Conservation (phyloP, 1,140 invertebrate species). For the Lepidurus arcticus region DNA sequence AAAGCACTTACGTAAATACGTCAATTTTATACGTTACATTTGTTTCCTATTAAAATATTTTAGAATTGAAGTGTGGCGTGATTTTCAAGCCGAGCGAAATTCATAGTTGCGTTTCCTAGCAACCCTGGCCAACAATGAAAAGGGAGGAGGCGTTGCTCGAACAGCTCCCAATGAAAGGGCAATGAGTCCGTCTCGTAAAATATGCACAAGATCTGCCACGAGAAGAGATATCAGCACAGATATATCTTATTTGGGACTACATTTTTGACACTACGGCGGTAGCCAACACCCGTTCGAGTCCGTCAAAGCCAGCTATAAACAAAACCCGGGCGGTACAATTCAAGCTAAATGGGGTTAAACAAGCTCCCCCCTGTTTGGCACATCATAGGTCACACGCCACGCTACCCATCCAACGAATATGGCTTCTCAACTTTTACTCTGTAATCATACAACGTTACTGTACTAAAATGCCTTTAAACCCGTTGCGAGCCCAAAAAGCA, state of each 20-base stretch:
- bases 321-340: not conserved
- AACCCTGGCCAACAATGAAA: not conserved
- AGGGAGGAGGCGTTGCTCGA: not conserved
- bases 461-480: not conserved
- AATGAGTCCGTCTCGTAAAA: not conserved
- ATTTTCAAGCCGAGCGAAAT: not conserved
- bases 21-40: no score
- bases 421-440: not conserved
- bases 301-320: not conserved
- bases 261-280: not conserved
- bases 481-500: not conserved
- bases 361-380: not conserved
- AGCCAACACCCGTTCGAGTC: not conserved
- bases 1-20: no score
- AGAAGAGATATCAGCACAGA: not conserved
- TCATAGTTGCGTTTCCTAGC: not conserved
- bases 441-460: not conserved
- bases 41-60: no score
- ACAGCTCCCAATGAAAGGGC: not conserved
- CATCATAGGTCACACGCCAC: not conserved
- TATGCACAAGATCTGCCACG: slow-evolving; percentile 1
- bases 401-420: not conserved
- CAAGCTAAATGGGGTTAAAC: not conserved
- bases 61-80: not conserved
- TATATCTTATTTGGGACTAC: not conserved